Evolutionary conservation across 2,113 vertebrate species (phyloP).

Genomic region (Apaloderma vittatum): DNA sequence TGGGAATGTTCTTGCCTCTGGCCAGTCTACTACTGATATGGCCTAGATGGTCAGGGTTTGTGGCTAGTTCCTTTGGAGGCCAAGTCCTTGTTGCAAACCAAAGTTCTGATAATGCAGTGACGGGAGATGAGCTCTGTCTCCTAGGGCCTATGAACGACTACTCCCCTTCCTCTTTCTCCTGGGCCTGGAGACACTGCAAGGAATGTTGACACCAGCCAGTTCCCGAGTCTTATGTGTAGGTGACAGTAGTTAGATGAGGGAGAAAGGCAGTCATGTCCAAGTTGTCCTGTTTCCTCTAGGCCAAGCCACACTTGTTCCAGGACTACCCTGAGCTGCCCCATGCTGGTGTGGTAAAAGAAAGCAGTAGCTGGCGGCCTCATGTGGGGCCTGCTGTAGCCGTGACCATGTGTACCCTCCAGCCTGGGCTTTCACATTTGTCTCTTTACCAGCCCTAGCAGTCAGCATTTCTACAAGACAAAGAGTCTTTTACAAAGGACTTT

Average conservation of each 20-base stretch:
- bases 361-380: neutral
- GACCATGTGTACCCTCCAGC: neutral
- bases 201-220: neutral
- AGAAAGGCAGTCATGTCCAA: neutral
- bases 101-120: neutral
- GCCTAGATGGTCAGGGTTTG: neutral
- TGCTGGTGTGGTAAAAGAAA: neutral
- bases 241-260: neutral
- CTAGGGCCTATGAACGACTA: accelerated
- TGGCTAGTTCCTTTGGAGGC: neutral
- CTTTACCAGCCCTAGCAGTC: neutral
- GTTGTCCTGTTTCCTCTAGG: neutral
- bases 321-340: neutral
- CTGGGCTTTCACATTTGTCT: neutral
- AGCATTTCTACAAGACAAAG: neutral
- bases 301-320: neutral
- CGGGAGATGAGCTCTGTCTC: neutral
- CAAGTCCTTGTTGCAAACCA: neutral
- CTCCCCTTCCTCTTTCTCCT: neutral
- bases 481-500: neutral
- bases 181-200: neutral
- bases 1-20: neutral
- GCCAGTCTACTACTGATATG: neutral
- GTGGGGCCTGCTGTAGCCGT: neutral
- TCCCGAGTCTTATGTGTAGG: neutral